A percentile compares a stretch with the other conserved stretches of the same genome.
Conservation (phyloP, 2,888 invertebrate species). For the Ferrisia virgata region DNA sequence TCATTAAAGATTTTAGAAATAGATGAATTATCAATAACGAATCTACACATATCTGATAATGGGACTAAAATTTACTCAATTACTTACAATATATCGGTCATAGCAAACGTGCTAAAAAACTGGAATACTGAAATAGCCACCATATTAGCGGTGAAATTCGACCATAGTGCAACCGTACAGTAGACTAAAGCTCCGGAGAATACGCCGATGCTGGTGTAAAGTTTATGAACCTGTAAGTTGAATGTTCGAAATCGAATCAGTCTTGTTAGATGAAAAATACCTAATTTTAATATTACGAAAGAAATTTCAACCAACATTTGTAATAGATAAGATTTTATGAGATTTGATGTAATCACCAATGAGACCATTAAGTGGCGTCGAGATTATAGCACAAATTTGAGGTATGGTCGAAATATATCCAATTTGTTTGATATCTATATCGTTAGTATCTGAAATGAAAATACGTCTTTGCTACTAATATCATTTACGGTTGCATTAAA, state of each 20-base stretch:
- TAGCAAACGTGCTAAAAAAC: conserved; percentile 2
- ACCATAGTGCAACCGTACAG: not conserved
- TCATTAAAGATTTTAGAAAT: not conserved
- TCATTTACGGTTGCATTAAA: too few relatives aligned
- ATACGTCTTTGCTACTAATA: not conserved
- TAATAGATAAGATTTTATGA: not conserved
- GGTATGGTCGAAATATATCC: not conserved
- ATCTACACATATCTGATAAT: not conserved
- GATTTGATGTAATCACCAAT: not conserved
- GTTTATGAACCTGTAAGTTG: not conserved
- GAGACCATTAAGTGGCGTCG: not conserved
- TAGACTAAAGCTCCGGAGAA: not conserved
- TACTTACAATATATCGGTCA: not conserved
- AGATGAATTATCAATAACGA: not conserved
- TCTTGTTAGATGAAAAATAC: too few relatives aligned
- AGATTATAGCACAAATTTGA: not conserved
- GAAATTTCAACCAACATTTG: not conserved
- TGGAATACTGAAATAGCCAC: not conserved
- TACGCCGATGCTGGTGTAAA: not conserved
- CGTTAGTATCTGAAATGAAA: not conserved
- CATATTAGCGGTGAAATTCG: not conserved
- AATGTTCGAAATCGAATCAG: too few relatives aligned
- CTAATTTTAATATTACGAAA: not conserved
- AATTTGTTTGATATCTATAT: conserved; percentile 19
- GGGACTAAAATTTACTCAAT: not conserved